Base-by-base conservation (phyloP, 1,140 invertebrate genomes). In the Drosophila gunungcola region DNA sequence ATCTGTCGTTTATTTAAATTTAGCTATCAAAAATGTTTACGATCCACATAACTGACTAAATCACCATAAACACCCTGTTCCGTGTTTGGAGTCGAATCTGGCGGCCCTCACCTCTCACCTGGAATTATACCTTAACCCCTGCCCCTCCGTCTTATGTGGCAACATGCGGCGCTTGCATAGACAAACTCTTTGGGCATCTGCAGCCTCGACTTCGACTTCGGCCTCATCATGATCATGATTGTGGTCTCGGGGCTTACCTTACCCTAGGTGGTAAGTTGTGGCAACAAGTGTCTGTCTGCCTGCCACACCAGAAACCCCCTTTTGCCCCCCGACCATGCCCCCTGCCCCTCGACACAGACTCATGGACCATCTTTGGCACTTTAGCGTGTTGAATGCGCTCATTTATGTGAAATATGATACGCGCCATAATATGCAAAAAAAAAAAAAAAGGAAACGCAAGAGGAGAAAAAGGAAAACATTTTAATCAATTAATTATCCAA, bases 21-120 rank as follows among this genome's bases (percentile, higher is more conserved):
- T 91, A 91, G 90, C 90, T 91, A 91, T 91, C 90, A 91, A 91
- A 91, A 91, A 90, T 91, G 89, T 91, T 91, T 91, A 91, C 90
- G 90, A 91, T 89, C 89, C 90, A 91, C 82, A 91, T 91, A 91
- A 91, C 90, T 91, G 90, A 91, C 90, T 91, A 91, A 91, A 91
- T 91, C 90, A 91, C 90, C 90, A 91, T 91, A 91, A 91, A 91
- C 90, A 91, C 90, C 84, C 90, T 85, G 78, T 91, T 91, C 81
- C 73, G 77, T 89, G 84, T 75, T 79, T 78, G 67, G 48, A 78
- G 65, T 63, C 49, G 60, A 29, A 48, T n/a, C 46, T 16, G 13
- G 16, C 36, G 60, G 16, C 63, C 67, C 27, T 55, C 42, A 63
- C 38, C 56, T 60, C 60, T 52, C n/a, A 27, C 27, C 38, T 39